phyloP scores from a whole-genome alignment of 2,888 invertebrate genomes.

The Venusia cambrica region DNA sequence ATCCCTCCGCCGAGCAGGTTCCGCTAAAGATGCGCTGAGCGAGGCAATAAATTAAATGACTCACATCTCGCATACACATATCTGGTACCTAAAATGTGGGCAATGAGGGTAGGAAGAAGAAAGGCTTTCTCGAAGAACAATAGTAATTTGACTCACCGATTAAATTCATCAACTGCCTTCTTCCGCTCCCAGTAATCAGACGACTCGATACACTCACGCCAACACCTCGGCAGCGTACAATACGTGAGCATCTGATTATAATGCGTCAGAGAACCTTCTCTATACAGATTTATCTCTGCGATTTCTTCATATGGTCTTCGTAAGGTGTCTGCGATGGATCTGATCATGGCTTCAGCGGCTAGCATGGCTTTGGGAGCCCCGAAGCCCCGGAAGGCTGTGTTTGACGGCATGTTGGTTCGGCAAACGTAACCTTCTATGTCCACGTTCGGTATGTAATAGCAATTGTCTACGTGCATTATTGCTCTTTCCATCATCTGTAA shows the following conservation, averaged over 20 bases:
- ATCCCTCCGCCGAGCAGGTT: no score
- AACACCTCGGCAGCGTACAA: slow-evolving; percentile 88
- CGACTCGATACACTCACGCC: slow-evolving; percentile 86
- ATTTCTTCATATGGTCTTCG: slow-evolving; percentile 84
- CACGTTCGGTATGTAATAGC: slow-evolving; percentile 88
- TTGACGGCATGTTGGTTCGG: slow-evolving; percentile 93
- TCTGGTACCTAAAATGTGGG: slow-evolving; percentile 30
- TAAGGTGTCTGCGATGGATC: slow-evolving; percentile 86
- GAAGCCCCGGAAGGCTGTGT: slow-evolving; percentile 96
- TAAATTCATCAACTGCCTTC: slow-evolving; percentile 83
- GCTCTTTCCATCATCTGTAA: slow-evolving; percentile 89
- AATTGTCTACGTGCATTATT: slow-evolving; percentile 89
- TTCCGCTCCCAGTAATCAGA: slow-evolving; percentile 83
- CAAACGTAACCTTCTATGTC: slow-evolving; percentile 87
- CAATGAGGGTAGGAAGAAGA: no score
- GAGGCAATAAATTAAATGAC: no score
- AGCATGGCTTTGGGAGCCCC: slow-evolving; percentile 96
- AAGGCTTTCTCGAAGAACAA: no score
- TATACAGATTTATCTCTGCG: slow-evolving; percentile 87
- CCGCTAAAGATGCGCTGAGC: no score
- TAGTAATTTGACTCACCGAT: slow-evolving; percentile 71
- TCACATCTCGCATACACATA: no score
- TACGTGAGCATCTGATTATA: slow-evolving; percentile 87
- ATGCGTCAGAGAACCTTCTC: slow-evolving; percentile 89
- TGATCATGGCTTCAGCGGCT: slow-evolving; percentile 88